Evolutionary conservation across 1,140 invertebrate species (phyloP).

Genomic region (Drosophila hydei): DNA sequence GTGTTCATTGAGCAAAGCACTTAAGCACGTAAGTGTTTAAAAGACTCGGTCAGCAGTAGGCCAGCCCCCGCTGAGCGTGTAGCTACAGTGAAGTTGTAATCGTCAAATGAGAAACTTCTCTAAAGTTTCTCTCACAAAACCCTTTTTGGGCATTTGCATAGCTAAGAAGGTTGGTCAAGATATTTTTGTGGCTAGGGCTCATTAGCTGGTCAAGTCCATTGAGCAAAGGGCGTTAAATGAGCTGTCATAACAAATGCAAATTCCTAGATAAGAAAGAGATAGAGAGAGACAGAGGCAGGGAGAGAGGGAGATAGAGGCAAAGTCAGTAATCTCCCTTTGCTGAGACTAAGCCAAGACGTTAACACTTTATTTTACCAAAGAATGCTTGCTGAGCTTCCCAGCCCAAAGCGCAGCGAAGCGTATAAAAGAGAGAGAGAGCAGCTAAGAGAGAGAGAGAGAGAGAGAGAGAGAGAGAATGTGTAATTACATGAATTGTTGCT

Average conservation of each 20-base stretch:
- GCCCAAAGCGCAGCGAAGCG: neutral
- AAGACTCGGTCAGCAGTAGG: no score
- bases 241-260: constrained; percentile 64
- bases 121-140: constrained; percentile 3
- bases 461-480: no score
- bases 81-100: neutral
- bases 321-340: neutral
- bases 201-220: constrained; percentile 17
- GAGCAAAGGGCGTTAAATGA: constrained; percentile 61
- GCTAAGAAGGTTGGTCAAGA: neutral
- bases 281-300: neutral
- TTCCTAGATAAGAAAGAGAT: neutral
- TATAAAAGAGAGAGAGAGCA: neutral
- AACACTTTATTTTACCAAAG: constrained; percentile 2
- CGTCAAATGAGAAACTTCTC: neutral
- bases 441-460: neutral
- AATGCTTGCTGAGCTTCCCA: neutral
- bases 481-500: neutral
- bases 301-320: neutral
- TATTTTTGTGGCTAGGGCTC: constrained; percentile 2
- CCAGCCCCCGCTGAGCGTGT: constrained; percentile 3
- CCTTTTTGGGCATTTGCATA: constrained; percentile 10
- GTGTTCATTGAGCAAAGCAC: no score
- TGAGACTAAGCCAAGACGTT: constrained; percentile 2
- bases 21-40: no score